Percentiles rank a stretch among this genome's conserved stretches.
Evolutionary conservation across 2,113 vertebrate genomes (phyloP).

Genomic region (Xenopus tropicalis): DNA sequence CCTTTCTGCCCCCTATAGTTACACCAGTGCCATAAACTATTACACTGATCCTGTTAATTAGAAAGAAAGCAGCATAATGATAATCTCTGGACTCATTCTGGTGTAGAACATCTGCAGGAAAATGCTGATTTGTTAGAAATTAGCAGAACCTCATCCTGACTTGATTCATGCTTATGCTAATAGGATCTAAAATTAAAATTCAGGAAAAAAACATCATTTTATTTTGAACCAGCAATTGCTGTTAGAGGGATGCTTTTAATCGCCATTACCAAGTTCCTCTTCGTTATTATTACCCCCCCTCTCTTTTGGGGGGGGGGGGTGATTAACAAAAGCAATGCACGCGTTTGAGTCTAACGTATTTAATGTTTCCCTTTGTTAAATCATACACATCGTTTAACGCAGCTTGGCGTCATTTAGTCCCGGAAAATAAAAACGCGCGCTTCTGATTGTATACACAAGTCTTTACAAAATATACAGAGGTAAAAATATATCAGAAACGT

Average conservation of each 20-base stretch:
- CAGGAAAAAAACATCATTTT: neutral
- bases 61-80: too few relatives aligned
- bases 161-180: neutral
- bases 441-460: conserved; percentile 4
- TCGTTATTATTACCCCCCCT: neutral
- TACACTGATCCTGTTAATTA: too few relatives aligned
- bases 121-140: too few relatives aligned
- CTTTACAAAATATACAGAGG: conserved; percentile 42
- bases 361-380: neutral
- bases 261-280: neutral
- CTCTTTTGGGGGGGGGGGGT: neutral
- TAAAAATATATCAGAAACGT: conserved; percentile 1
- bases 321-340: too few relatives aligned
- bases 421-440: neutral
- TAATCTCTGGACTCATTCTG: too few relatives aligned
- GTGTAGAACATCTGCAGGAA: too few relatives aligned
- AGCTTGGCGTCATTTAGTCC: neutral
- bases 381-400: neutral
- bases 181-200: neutral
- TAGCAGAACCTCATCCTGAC: neutral
- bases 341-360: neutral
- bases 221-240: neutral
- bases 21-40: too few relatives aligned
- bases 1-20: too few relatives aligned
- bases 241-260: neutral